Conservation (phyloP, 2,888 invertebrate species). For the Xestia ashworthii region DNA sequence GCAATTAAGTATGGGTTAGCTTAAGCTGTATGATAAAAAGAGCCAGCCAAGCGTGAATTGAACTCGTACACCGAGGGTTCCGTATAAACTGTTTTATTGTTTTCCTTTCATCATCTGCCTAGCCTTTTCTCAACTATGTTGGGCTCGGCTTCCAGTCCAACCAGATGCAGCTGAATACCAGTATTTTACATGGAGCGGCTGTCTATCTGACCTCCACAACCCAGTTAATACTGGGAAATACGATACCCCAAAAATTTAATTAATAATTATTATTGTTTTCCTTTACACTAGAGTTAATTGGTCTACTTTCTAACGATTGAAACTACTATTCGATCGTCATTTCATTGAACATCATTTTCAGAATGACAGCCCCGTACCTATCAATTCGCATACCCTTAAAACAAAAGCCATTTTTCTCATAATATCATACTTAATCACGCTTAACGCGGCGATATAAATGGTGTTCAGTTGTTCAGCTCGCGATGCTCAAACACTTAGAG, state of each 20-base stretch:
- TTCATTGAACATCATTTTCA: not conserved
- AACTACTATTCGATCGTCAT: not conserved
- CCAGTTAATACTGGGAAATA: too few relatives aligned
- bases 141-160: too few relatives aligned
- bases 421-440: constrained; percentile 59
- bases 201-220: too few relatives aligned
- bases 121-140: too few relatives aligned
- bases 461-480: constrained; percentile 46
- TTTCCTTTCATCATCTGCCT: too few relatives aligned
- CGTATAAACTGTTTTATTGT: too few relatives aligned
- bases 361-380: not conserved
- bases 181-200: too few relatives aligned
- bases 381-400: constrained; percentile 30
- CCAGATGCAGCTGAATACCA: too few relatives aligned
- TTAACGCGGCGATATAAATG: constrained; percentile 59
- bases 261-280: too few relatives aligned
- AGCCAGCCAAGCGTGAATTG: too few relatives aligned
- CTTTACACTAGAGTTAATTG: not conserved
- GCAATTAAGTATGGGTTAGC: constrained; percentile 15
- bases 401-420: constrained; percentile 47
- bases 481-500: constrained; percentile 66
- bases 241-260: too few relatives aligned
- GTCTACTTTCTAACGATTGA: not conserved
- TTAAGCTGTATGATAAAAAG: not conserved
- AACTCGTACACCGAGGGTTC: too few relatives aligned